Conservation (phyloP, 2,113 vertebrate species). For the Gnathonemus echidnorhynchus region DNA sequence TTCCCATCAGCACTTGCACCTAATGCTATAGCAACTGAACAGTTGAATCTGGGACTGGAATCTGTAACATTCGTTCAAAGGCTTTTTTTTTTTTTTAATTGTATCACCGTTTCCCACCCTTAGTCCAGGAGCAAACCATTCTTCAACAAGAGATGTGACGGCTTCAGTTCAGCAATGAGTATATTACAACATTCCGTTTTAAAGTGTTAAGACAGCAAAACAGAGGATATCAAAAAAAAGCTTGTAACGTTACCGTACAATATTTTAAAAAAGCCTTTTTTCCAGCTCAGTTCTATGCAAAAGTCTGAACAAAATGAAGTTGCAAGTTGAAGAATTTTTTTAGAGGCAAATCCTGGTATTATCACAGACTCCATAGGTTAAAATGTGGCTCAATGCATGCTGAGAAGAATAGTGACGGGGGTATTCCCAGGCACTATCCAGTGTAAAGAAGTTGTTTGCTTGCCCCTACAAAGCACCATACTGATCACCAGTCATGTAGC, state of each 20-base stretch:
- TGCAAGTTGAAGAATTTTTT: background rate
- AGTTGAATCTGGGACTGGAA: background rate
- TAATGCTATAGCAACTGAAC: background rate
- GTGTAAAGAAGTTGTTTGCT: background rate
- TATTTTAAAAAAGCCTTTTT: conserved; percentile 34
- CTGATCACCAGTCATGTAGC: background rate
- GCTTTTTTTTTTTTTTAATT: background rate
- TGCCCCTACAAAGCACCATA: background rate
- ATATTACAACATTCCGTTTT: conserved; percentile 48
- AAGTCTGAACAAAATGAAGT: background rate
- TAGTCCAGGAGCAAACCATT: conserved; percentile 20
- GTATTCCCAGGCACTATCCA: background rate
- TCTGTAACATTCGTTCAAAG: background rate
- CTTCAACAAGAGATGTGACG: conserved; percentile 38
- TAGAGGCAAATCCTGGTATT: background rate
- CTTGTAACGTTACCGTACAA: conserved; percentile 63
- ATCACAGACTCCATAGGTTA: background rate
- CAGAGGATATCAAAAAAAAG: conserved; percentile 51
- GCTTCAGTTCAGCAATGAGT: conserved; percentile 59
- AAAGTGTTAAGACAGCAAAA: conserved; percentile 46
- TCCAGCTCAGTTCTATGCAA: background rate
- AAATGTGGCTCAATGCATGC: background rate
- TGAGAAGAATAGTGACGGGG: background rate
- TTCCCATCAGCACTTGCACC: conserved; percentile 10
- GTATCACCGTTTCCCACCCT: too few relatives aligned